These are phyloP conservation scores for Tapirus indicus DNA, from an alignment of 2,797 vertebrate species.

Conservation along the genomic window DNA sequence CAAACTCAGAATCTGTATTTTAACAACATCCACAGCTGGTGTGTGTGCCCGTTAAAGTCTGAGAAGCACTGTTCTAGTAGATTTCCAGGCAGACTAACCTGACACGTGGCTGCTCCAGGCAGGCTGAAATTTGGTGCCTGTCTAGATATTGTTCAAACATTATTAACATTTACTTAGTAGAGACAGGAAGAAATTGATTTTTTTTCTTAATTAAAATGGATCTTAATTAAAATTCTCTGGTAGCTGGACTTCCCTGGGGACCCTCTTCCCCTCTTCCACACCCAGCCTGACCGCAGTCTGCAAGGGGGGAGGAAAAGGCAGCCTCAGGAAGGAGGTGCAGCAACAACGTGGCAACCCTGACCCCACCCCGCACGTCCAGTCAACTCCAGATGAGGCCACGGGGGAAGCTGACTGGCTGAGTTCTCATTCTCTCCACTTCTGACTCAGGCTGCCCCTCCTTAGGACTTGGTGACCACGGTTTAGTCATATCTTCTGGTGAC, in stretches of 20 bases:
- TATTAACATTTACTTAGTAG: neutral
- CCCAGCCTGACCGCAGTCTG: neutral
- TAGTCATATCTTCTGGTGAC: neutral
- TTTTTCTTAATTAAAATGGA: neutral
- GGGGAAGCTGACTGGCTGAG: neutral
- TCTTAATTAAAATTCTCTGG: constrained; percentile 13
- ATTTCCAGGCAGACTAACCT: neutral
- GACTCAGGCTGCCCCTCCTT: neutral
- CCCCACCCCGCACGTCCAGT: neutral
- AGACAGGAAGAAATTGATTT: neutral
- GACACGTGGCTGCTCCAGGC: neutral
- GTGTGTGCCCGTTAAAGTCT: neutral
- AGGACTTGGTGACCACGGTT: neutral
- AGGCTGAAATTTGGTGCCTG: neutral
- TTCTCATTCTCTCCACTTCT: neutral
- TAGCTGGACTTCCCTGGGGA: constrained; percentile 71
- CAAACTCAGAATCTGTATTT: neutral
- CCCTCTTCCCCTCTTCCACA: neutral
- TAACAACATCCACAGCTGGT: neutral
- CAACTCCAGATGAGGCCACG: neutral
- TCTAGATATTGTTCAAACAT: neutral
- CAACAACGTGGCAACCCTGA: neutral
- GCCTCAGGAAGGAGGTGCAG: neutral
- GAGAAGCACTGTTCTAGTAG: neutral
- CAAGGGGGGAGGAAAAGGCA: constrained; percentile 33